Evolutionary conservation across 2,113 vertebrate species (phyloP), one percentile per base, ranked within the genome.

Genomic region (Nyctereutes procyonoides): DNA sequence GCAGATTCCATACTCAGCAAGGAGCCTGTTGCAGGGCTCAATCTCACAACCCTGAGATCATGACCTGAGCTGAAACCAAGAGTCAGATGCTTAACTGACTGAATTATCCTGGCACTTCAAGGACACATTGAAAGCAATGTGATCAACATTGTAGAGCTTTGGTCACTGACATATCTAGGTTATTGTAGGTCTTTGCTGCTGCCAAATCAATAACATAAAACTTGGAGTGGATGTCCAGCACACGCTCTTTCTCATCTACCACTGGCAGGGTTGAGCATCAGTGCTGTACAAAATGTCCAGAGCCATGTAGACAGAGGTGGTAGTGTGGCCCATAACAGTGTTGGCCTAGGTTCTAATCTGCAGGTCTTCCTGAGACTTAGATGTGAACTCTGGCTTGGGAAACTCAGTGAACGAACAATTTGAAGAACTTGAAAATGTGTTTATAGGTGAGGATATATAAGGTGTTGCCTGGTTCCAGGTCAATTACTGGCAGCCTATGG

Each of bases 371-470:
- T 99, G 51, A 0, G 99, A 99, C 96, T 98, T 98, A 0, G 97
- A 97, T 98, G 99, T 99, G 96, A 99, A 99, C 0, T 98, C 98
- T 0, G 99, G 99, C 97, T 99, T 99, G 30, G 99, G 99, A 98
- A 99, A 99, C 98, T 99, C 99, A 1, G 99, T 98, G 95, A 99
- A 99, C 99, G 98, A 99, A 99, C 88, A 99, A 99, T 90, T 99
- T 99, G 96, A 99, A 99, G 98, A 99, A 99, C 98, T 99, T 99
- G 93, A 99, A 99, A 98, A 99, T 99, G 97, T 99, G 99, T 97
- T 99, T 99, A 98, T 99, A 99, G 32, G 99, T 99, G 93, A 99
- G 99, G 93, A 99, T 99, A 97, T 99, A 99, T 79, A 99, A 99
- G 0, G 99, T 99, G 98, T 99, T 99, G 48, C 99, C 99, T 0